A percentile compares a stretch with the other conserved stretches of the same genome.
These are phyloP conservation scores for Meiosimyza platycephala DNA, from an alignment of 2,888 invertebrate species.

Conservation along the genomic window DNA sequence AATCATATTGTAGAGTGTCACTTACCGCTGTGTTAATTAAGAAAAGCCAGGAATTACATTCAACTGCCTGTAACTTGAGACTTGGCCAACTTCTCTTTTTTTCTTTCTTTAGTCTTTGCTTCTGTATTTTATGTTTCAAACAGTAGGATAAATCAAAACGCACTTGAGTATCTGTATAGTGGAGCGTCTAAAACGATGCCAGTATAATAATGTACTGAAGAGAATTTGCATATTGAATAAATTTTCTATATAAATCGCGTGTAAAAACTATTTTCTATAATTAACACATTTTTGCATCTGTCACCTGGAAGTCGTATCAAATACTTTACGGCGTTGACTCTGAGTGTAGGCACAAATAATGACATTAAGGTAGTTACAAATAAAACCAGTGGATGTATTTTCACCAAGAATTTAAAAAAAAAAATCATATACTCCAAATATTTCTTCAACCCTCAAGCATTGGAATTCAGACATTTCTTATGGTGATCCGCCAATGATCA, in stretches of 20 bases:
- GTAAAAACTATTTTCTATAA: constrained; percentile 21
- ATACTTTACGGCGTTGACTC: too few relatives aligned
- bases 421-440: too few relatives aligned
- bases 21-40: constrained; percentile 29
- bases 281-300: constrained; percentile 22
- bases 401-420: too few relatives aligned
- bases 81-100: too few relatives aligned
- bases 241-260: constrained; percentile 21
- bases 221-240: constrained; percentile 31
- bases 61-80: neutral
- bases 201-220: neutral
- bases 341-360: too few relatives aligned
- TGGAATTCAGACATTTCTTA: too few relatives aligned
- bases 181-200: neutral
- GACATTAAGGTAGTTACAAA: too few relatives aligned
- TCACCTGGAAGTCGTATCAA: constrained; percentile 2
- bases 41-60: constrained; percentile 1
- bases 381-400: too few relatives aligned
- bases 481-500: too few relatives aligned
- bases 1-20: constrained; percentile 9
- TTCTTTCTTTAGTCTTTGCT: too few relatives aligned
- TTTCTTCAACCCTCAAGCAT: too few relatives aligned
- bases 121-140: neutral
- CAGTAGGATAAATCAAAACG: neutral
- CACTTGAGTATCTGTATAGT: neutral